phyloP scores from a whole-genome alignment of 2,113 vertebrate species.

The Cichladusa arquata region DNA sequence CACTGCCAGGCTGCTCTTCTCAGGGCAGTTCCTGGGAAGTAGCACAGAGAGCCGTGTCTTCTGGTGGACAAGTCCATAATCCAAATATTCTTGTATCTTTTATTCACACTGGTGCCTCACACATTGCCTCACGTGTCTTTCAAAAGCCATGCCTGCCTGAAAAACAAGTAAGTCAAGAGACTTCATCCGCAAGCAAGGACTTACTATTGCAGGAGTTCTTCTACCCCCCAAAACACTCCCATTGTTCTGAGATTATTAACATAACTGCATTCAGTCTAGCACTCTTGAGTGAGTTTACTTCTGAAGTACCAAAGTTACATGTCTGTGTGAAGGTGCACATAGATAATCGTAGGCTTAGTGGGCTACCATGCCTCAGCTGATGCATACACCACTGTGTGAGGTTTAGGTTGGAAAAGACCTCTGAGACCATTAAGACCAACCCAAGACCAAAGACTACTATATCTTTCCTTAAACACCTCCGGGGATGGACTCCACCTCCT shows the following conservation, averaged over 20 bases:
- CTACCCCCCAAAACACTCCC: background rate
- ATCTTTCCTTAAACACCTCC: background rate
- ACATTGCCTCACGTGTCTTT: rapidly evolving
- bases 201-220: background rate
- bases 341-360: background rate
- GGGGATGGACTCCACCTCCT: background rate
- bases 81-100: background rate
- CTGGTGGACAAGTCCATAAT: no score
- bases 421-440: background rate
- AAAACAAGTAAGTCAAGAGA: background rate
- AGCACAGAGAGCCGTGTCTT: rapidly evolving
- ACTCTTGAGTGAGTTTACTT: background rate
- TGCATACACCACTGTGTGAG: rapidly evolving
- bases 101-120: background rate
- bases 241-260: background rate
- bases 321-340: background rate
- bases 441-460: background rate
- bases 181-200: rapidly evolving
- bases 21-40: background rate
- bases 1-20: background rate
- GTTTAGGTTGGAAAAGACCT: background rate
- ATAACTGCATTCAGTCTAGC: background rate
- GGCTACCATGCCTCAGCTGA: background rate
- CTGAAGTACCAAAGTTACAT: background rate
- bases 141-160: background rate